Evolutionary conservation across 2,888 invertebrate genomes (phyloP), one percentile per base, ranked within the genome.

Genomic region (Sycophila texana): DNA sequence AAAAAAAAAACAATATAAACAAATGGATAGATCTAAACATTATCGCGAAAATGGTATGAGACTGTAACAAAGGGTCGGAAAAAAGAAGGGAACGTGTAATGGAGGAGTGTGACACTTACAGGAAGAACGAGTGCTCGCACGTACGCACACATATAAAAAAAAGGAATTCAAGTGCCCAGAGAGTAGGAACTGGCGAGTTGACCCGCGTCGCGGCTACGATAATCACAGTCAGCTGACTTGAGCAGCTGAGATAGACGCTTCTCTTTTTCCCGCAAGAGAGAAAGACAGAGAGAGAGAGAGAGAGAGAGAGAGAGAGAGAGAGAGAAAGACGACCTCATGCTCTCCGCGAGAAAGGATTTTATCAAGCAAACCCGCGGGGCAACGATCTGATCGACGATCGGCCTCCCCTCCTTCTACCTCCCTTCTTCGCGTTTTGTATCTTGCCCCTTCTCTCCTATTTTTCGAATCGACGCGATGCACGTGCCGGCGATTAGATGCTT

Each of bases 301-400:
- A 4, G 39, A 39, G n/a, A 26, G 39, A 39, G n/a, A 26, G 22
- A 26, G n/a, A 2, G 7, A 39, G n/a, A 26, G 22, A 26, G 26
- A 2, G 7, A 39, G 57, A 16, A 47, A 65, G 39, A 4, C 30
- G 20, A 30, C n/a, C 30, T 30, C 58, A 20, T 22, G 18, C 26
- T 26, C 60, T 61, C 30, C 30, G 63, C 80, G 76, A 76, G 80
- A 76, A 71, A 82, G 83, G 82, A 83, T 84, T 84, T 83, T 84
- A 83, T 83, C 82, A 81, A 82, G 81, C 79, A 51, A 18, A 49
- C 81, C 81, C 81, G 74, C 80, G 81, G 84, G 83, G 84, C 84
- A 84, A 84, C 78, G 84, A 84, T 84, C 84, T 77, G 80, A 80
- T 80, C 73, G 80, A 79, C 71, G 78, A 57, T 55, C 57, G 39